These are phyloP conservation scores for Stigmatopora nigra DNA, from an alignment of 2,113 vertebrate genomes.

Conservation along the genomic window DNA sequence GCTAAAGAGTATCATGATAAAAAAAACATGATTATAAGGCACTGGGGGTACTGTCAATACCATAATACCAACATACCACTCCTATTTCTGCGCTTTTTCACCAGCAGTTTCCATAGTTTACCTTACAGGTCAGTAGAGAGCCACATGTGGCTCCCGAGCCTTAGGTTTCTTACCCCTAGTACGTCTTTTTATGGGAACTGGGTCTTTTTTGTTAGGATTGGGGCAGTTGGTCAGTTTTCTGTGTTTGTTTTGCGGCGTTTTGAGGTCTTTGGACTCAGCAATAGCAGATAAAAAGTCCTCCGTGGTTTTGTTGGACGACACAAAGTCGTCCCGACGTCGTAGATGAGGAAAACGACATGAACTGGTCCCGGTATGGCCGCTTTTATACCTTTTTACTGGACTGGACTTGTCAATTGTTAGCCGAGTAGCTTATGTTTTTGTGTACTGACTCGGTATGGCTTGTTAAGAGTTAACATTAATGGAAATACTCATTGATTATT, in stretches of 20 bases:
- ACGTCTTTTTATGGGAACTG: not conserved
- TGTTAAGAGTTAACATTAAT: too few species aligned
- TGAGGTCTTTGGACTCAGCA: constrained; percentile 60
- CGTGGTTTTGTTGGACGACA: constrained; percentile 1
- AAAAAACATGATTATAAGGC: too few species aligned
- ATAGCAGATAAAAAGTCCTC: constrained; percentile 52
- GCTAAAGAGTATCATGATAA: too few species aligned
- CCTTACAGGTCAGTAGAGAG: too few species aligned
- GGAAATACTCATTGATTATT: too few species aligned
- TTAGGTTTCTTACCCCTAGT: too few species aligned
- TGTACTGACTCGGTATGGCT: too few species aligned
- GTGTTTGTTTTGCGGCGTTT: constrained; percentile 29
- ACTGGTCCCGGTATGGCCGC: constrained; percentile 62
- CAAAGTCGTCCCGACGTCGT: not conserved
- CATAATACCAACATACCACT: too few species aligned
- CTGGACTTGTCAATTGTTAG: constrained; percentile 58
- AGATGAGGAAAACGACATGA: constrained; percentile 55
- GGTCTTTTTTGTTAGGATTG: not conserved
- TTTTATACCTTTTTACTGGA: not conserved
- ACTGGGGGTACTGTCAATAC: too few species aligned
- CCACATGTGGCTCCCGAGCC: too few species aligned
- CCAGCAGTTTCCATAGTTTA: too few species aligned
- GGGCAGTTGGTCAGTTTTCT: not conserved
- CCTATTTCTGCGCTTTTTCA: too few species aligned
- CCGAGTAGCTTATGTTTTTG: constrained; percentile 15